Evolutionary conservation across 2,113 vertebrate genomes (phyloP).

Genomic region (Hiodon tergisus): DNA sequence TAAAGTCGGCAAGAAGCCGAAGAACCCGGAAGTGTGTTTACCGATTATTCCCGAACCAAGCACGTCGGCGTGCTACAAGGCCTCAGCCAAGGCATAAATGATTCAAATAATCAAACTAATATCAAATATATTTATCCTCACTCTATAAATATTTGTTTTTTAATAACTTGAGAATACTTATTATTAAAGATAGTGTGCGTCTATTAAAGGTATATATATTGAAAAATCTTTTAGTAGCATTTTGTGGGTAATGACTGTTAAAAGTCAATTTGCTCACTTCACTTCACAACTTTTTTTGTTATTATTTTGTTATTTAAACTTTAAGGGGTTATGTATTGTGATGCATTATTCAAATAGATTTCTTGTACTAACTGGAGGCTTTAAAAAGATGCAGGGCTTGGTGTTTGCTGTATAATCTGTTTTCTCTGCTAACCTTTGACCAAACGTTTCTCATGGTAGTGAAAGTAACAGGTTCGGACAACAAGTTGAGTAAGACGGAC

Average conservation of each 20-base stretch:
- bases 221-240: background rate
- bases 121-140: slow-evolving; percentile 21
- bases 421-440: slow-evolving; percentile 11
- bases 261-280: no score
- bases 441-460: slow-evolving; percentile 11
- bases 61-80: no score
- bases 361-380: slow-evolving; percentile 8
- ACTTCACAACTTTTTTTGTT: no score
- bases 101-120: slow-evolving; percentile 38
- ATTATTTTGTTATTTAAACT: background rate
- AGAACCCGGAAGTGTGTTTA: no score
- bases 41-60: no score
- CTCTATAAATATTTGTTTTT: slow-evolving; percentile 29
- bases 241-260: no score
- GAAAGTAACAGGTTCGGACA: slow-evolving; percentile 25
- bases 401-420: slow-evolving; percentile 18
- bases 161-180: background rate
- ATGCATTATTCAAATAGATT: background rate
- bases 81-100: slow-evolving; percentile 19
- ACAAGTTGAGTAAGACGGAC: slow-evolving; percentile 16
- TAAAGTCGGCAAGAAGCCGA: no score
- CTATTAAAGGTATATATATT: background rate
- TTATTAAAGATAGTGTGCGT: background rate
- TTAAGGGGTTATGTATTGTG: background rate
- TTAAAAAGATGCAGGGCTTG: slow-evolving; percentile 6